These are phyloP conservation scores for Cassiopea xamachana DNA, from an alignment of 30 jellyfish, hydroid and myxozoan genomes.

Conservation along the genomic window DNA sequence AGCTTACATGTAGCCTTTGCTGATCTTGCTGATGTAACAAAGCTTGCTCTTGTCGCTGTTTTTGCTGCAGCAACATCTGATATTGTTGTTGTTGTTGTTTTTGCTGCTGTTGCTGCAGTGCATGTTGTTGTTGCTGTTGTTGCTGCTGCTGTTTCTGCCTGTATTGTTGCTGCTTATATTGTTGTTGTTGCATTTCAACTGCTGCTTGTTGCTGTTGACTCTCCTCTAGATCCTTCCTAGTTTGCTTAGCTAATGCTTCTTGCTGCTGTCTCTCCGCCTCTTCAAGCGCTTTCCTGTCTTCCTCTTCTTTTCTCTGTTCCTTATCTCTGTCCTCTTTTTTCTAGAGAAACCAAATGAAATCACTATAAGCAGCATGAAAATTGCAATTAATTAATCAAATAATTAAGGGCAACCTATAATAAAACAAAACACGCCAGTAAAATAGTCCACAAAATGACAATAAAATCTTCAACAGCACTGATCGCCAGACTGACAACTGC, in stretches of 20 bases:
- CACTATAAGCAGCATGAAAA: neutral
- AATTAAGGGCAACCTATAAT: too few relatives aligned
- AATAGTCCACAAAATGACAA: too few relatives aligned
- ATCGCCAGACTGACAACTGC: too few relatives aligned
- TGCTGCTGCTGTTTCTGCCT: constrained; percentile 53
- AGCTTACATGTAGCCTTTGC: constrained; percentile 45
- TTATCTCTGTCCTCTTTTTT: constrained; percentile 55
- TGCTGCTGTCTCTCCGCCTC: constrained; percentile 54
- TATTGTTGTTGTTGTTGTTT: constrained; percentile 69
- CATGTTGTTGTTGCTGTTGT: constrained; percentile 55
- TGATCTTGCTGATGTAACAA: constrained; percentile 48
- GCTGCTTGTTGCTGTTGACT: constrained; percentile 61
- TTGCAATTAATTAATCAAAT: too few relatives aligned
- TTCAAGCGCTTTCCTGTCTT: constrained; percentile 37
- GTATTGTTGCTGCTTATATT: constrained; percentile 57
- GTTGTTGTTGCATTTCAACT: constrained; percentile 57
- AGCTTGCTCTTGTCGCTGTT: constrained; percentile 33
- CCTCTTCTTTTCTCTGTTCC: constrained; percentile 50
- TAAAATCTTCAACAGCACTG: too few relatives aligned
- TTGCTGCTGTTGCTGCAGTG: constrained; percentile 16
- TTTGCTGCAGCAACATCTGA: constrained; percentile 72
- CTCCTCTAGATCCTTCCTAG: constrained; percentile 33
- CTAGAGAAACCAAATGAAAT: neutral
- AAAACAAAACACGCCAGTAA: too few relatives aligned
- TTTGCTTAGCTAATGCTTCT: constrained; percentile 23